Base-by-base conservation (phyloP, 2,888 invertebrate genomes). In the Boloria euphrosyne region DNA sequence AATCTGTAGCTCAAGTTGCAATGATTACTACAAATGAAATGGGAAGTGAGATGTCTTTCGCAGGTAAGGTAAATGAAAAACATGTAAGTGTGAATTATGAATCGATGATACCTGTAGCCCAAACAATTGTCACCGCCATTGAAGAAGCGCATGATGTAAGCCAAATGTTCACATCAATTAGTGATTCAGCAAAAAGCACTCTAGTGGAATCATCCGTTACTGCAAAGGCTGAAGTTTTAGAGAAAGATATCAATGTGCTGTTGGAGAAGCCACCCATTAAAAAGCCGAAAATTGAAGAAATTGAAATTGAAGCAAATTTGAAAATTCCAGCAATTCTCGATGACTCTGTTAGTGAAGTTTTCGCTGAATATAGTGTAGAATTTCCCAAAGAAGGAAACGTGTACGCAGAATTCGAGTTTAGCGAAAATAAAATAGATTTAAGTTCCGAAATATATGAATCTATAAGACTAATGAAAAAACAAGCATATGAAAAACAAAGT, bases 31-130 rank as follows among this genome's bases (percentile, higher is more conserved):
- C 54, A 17, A 38, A 17, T 5, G 54, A 55, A 44, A 18, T 43
- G 14, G 43, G n/a, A 44, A 18, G 3, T 44, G 43, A 55, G 14
- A 18, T 55, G 1, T 18, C 17, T 18, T 5, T 44, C 4, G 14
- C 38, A n/a, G n/a, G n/a, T 54, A 17, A 44, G 44, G 4, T 22
- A 44, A 18, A 55, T 58, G 53, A 58, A 6, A 71, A 69, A 7
- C 38, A 69, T 27, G 71, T 71, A 14, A 60, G 65, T 54, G 62
- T 69, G 17, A 62, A 73, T 49, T 72, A 76, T 53, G 73, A 76
- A 64, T 55, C 72, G 17, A 69, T 72, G 17, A 73, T 72, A 50
- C 75, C 71, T 31, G 70, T 75, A 50, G 72, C 74, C 47, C 73
- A 76, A 68, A 65, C 61, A 14, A 60, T 55, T 13, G 49, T 66